Evolutionary conservation across 2,888 invertebrate genomes (phyloP).

Genomic region (Hydrotaea diabolus): DNA sequence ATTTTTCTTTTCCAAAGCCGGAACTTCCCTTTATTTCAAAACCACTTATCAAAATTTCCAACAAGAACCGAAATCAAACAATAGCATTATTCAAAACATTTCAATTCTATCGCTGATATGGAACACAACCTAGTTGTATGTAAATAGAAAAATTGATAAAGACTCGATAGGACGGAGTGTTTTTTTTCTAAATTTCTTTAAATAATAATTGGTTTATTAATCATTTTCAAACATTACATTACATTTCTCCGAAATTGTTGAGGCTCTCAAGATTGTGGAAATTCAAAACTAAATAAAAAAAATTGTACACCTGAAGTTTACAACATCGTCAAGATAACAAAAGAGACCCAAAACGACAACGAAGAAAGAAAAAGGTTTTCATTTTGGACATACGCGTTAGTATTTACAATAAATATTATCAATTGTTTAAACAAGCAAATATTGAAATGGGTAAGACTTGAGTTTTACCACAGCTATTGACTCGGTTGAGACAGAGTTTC

Average conservation of each 20-base stretch:
- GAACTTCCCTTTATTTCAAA: conserved; percentile 11
- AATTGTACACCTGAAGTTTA: conserved; percentile 15
- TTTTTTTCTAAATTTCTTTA: conserved; percentile 29
- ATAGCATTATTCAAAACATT: conserved; percentile 29
- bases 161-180: background rate
- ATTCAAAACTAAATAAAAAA: background rate
- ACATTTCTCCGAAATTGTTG: background rate
- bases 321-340: background rate
- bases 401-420: conserved; percentile 13
- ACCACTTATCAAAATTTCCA: background rate
- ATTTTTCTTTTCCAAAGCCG: background rate
- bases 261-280: background rate
- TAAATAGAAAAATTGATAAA: conserved; percentile 30
- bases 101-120: background rate
- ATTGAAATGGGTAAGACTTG: background rate
- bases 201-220: conserved; percentile 42
- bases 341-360: background rate
- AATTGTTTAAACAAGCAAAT: conserved; percentile 35
- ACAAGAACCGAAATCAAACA: conserved; percentile 9
- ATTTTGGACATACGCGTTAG: background rate
- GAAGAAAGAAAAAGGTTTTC: background rate
- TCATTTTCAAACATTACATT: conserved; percentile 5
- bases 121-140: background rate
- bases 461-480: background rate
- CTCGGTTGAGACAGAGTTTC: too few relatives aligned